phyloP scores from a whole-genome alignment of 2,888 invertebrate species.

The Melanostoma mellinum region DNA sequence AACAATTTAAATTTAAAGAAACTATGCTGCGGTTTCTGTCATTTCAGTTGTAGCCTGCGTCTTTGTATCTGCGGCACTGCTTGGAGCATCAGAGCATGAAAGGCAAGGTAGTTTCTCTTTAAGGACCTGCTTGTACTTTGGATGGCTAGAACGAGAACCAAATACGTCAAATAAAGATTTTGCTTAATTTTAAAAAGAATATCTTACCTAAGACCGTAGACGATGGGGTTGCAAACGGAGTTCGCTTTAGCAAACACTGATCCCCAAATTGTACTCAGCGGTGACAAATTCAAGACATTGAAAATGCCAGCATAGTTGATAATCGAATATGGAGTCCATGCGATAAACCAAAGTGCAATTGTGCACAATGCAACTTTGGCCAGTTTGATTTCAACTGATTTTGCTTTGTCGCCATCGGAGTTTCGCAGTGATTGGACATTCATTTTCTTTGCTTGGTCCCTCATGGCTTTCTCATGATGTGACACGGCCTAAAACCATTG shows the following conservation, averaged over 20 bases:
- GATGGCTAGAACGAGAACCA: constrained; percentile 82
- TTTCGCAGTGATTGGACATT: constrained; percentile 84
- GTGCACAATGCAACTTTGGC: constrained; percentile 86
- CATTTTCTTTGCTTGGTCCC: constrained; percentile 86
- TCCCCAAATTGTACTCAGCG: constrained; percentile 84
- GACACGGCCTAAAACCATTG: constrained; percentile 82
- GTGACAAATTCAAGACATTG: constrained; percentile 82
- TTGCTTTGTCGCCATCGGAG: constrained; percentile 82
- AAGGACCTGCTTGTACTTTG: constrained; percentile 85
- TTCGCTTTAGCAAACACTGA: constrained; percentile 86
- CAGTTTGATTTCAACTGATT: constrained; percentile 84
- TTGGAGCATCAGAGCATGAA: constrained; percentile 81
- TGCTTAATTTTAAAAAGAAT: not conserved
- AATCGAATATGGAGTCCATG: constrained; percentile 86
- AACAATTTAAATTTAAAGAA: constrained; percentile 7
- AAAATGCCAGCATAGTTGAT: constrained; percentile 84
- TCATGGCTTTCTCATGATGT: constrained; percentile 84
- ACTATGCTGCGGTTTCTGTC: constrained; percentile 79
- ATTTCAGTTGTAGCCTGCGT: constrained; percentile 80
- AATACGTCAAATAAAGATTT: not conserved
- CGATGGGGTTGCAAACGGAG: constrained; percentile 84
- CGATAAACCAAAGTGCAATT: constrained; percentile 86
- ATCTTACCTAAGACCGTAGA: constrained; percentile 85
- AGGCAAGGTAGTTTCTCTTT: constrained; percentile 85
- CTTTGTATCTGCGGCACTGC: constrained; percentile 75